Conservation (phyloP, 35 echinoderm and acorn worm genomes). For the Eucidaris tribuloides region DNA sequence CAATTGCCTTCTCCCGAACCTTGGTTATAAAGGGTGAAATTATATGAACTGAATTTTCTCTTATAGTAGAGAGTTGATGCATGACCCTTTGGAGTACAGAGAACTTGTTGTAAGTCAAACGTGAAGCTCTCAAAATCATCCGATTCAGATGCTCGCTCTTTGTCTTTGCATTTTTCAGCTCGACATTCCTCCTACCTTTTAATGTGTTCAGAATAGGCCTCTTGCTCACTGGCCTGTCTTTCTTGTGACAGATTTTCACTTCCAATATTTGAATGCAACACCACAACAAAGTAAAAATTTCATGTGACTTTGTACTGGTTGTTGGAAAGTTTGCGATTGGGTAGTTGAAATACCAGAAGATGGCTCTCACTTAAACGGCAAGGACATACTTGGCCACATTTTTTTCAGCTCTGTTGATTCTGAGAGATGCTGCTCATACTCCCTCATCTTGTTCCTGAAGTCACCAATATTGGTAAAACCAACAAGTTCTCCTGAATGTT, state of each 20-base stretch:
- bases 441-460: not conserved
- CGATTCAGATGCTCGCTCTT: no score
- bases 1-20: not conserved
- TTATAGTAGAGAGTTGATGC: not conserved
- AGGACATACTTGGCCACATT: not conserved
- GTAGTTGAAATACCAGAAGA: not conserved
- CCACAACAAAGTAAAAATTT: not conserved
- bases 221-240: no score
- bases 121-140: not conserved
- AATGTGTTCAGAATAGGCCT: no score
- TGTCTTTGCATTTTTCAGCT: no score
- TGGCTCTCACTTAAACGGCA: not conserved
- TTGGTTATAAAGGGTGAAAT: not conserved
- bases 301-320: not conserved
- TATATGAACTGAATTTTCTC: not conserved
- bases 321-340: not conserved
- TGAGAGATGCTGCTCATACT: no score
- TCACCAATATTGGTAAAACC: no score
- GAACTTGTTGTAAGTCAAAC: not conserved
- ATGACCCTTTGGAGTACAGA: not conserved
- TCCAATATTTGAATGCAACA: no score
- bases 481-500: not conserved
- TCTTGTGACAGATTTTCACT: no score
- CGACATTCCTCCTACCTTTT: no score
- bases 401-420: not conserved